Base-by-base conservation (phyloP, 2,113 vertebrate species). In the Syngnathoides biaculeatus region DNA sequence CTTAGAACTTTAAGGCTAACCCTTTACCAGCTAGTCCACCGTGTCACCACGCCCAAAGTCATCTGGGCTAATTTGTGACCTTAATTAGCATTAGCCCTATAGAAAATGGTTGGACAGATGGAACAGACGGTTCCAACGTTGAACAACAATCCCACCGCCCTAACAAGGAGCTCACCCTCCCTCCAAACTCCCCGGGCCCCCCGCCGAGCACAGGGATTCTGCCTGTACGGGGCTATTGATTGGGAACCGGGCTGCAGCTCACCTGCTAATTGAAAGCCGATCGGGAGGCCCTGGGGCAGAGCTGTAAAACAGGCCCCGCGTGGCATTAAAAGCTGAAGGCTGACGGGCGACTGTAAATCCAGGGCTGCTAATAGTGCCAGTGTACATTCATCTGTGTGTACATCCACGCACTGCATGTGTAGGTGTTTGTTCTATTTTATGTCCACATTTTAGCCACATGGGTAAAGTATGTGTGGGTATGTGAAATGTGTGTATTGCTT, bases 191-290 rank as follows among this genome's bases (percentile, higher is more conserved):
- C 79, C 71, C 40, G 70, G 70, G 22, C 7, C 79, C 68, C 83
- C 80, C 87, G 55, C 9, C 73, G 77, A 81, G 84, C 81, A 80
- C 84, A 78, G 68, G 70, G 81, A 78, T 83, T 75, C 66, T 72
- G 81, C 82, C 84, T 79, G 81, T 71, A 80, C 86, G 84, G 81
- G 65, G 77, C 75, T 91, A 91, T 91, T 87, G 88, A 92, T 91
- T 88, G 84, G 80, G 76, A 84, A 78, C 86, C 79, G 83, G 87
- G 84, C 86, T 88, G 82, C 87, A 84, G 81, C 88, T 88, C 89
- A 90, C 90, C 90, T 91, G 91, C 87, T 92, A 91, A 86, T 90
- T 92, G 90, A 91, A 92, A 90, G 91, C 85, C 86, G 86, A 89
- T 89, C 79, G 80, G 87, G 55, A 6, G 30, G 43, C 88, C 90